phyloP scores from a whole-genome alignment of 2,797 vertebrate species.

The Paedocypris micromegethes region DNA sequence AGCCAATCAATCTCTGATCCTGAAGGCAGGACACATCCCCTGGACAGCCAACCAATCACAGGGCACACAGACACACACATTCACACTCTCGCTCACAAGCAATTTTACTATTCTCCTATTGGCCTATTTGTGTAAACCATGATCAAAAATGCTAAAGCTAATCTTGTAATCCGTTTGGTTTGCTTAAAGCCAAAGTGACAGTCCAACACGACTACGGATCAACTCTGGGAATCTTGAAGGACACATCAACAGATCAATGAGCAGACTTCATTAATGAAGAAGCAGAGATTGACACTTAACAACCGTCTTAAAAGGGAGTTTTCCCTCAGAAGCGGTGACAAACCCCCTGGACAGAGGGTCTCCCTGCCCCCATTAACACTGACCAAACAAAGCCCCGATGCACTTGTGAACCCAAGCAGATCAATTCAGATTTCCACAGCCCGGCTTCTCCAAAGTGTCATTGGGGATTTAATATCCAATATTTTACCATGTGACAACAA shows the following conservation, averaged over 20 bases:
- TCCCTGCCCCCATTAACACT: slow-evolving; percentile 50
- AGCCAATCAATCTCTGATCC: no score
- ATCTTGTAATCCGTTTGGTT: not conserved
- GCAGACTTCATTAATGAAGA: slow-evolving; percentile 68
- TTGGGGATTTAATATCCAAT: slow-evolving; percentile 11
- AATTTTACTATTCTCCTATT: not conserved
- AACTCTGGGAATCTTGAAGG: slow-evolving; percentile 34
- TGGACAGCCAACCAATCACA: no score
- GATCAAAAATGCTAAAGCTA: not conserved
- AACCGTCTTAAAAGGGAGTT: slow-evolving; percentile 53
- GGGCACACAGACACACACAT: no score
- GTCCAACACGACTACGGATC: slow-evolving; percentile 51
- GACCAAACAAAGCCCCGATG: slow-evolving; percentile 34
- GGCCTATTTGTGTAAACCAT: no score
- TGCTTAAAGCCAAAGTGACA: slow-evolving; percentile 56
- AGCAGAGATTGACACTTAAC: slow-evolving; percentile 51
- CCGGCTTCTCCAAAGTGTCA: slow-evolving; percentile 26
- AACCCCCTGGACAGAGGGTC: slow-evolving; percentile 55
- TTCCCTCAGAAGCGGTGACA: slow-evolving; percentile 54
- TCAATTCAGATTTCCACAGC: slow-evolving; percentile 47
- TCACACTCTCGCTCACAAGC: not conserved
- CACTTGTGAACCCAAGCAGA: slow-evolving; percentile 46
- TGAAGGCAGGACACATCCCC: no score
- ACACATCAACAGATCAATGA: slow-evolving; percentile 59
- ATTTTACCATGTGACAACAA: slow-evolving; percentile 9